Evolutionary conservation across 2,113 vertebrate genomes (phyloP).

Genomic region (Eleginops maclovinus): DNA sequence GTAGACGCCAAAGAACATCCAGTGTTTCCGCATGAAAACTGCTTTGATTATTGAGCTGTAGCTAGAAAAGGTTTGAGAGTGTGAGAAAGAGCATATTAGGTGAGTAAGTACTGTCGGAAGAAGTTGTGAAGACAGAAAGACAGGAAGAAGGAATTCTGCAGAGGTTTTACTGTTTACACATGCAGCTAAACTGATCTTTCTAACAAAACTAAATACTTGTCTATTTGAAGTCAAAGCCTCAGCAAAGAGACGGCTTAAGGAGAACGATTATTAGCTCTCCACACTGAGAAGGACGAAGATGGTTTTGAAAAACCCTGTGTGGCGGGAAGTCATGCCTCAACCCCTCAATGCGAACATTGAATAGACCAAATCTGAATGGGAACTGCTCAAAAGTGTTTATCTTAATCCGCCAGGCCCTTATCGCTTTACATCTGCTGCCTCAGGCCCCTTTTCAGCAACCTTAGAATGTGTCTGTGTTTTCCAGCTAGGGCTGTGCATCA

Average conservation of each 20-base stretch:
- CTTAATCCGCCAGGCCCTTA: constrained; percentile 12
- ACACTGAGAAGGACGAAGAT: constrained; percentile 34
- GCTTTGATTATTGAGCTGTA: constrained; percentile 30
- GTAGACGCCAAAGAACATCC: constrained; percentile 14
- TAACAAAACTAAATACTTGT: background rate
- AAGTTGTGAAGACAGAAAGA: too few relatives aligned
- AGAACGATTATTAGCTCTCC: background rate
- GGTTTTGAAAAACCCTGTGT: constrained; percentile 11
- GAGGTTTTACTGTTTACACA: too few relatives aligned
- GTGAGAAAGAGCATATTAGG: too few relatives aligned
- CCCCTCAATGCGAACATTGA: constrained; percentile 18
- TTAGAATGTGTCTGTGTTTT: constrained; percentile 76
- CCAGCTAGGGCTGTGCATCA: constrained; percentile 97
- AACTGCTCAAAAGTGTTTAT: constrained; percentile 28
- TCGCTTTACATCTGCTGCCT: constrained; percentile 9
- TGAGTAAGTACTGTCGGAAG: too few relatives aligned
- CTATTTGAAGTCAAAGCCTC: constrained; percentile 3
- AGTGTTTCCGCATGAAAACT: constrained; percentile 28
- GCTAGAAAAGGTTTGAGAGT: background rate
- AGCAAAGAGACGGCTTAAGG: background rate
- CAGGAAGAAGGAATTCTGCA: too few relatives aligned
- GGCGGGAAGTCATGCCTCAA: constrained; percentile 24
- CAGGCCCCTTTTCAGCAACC: constrained; percentile 4
- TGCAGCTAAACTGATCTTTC: background rate
- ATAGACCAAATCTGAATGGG: constrained; percentile 13